Evolutionary conservation across 2,888 invertebrate genomes (phyloP), one percentile per base, ranked within the genome.

Genomic region (Galeruca laticollis): DNA sequence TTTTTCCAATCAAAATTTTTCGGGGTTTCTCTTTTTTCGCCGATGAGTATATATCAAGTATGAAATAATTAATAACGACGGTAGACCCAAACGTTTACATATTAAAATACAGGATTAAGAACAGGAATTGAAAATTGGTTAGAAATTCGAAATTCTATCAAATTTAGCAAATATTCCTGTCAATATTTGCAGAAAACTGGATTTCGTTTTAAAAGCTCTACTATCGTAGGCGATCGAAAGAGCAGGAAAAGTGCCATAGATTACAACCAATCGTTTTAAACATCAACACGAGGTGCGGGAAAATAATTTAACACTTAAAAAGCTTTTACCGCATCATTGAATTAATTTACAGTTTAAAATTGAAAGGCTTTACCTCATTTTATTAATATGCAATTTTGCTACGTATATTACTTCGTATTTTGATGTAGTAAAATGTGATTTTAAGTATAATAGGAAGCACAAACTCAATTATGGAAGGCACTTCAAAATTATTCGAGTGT

Each of bases 161-260:
- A 69, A 68, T 73, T 65, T 71, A 69, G 75, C 72, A 70, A 70
- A 75, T 76, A 77, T 75, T 73, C 77, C 74, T 79, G 81, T 82
- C 81, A 82, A 82, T 83, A 83, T 83, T 83, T 82, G 79, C 78
- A 71, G 77, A 79, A 80, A 81, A 81, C 79, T 79, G 79, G 78
- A 80, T 79, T 78, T 76, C 76, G 70, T 75, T 78, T 80, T 80
- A 81, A 81, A 81, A 81, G 81, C 80, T 78, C 76, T 76, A 51
- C 51, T 52, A 52, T 21, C 31, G 18, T 56, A n/a, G 52, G 40
- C 35, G 65, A 60, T 59, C 40, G 37, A 60, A 21, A 43, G 40
- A n/a, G 60, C 43, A 77, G 78, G 78, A 78, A 79, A 79, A 80
- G 77, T 78, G 76, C 76, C 35, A 35, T 72, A 79, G 81, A 81